Conservation (phyloP, 2,888 invertebrate species). For the Ethmia dodecea region DNA sequence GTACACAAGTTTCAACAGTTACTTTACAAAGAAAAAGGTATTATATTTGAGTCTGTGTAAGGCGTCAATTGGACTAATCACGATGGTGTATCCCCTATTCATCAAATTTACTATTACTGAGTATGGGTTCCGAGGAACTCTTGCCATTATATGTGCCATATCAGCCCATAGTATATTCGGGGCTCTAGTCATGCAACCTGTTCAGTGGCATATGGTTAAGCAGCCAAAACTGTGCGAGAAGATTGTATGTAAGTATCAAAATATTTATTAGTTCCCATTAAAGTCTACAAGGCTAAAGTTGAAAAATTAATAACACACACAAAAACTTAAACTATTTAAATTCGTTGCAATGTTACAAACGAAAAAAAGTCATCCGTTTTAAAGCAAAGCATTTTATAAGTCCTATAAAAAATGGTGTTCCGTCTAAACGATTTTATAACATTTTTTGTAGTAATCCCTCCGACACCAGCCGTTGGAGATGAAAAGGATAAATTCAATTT, state of each 20-base stretch:
- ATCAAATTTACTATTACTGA: constrained; percentile 79
- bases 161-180: constrained; percentile 83
- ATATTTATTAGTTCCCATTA: too few relatives aligned
- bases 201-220: constrained; percentile 82
- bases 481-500: constrained; percentile 51
- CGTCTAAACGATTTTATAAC: too few relatives aligned
- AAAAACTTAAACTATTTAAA: too few relatives aligned
- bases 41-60: constrained; percentile 85
- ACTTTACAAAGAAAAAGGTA: constrained; percentile 83
- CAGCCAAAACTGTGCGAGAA: constrained; percentile 54
- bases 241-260: constrained; percentile 59
- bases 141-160: constrained; percentile 81
- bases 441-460: constrained; percentile 59
- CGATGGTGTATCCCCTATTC: constrained; percentile 82
- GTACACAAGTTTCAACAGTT: constrained; percentile 85
- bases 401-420: too few relatives aligned
- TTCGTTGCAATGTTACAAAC: too few relatives aligned
- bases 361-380: too few relatives aligned
- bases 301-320: too few relatives aligned
- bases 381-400: too few relatives aligned
- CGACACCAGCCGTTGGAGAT: constrained; percentile 58
- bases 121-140: constrained; percentile 84
- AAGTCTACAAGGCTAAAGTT: too few relatives aligned
- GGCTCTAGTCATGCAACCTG: constrained; percentile 84
- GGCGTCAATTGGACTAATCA: constrained; percentile 81